Base-by-base conservation (phyloP, 2,113 vertebrate species). In the Phainopepla nitens region DNA sequence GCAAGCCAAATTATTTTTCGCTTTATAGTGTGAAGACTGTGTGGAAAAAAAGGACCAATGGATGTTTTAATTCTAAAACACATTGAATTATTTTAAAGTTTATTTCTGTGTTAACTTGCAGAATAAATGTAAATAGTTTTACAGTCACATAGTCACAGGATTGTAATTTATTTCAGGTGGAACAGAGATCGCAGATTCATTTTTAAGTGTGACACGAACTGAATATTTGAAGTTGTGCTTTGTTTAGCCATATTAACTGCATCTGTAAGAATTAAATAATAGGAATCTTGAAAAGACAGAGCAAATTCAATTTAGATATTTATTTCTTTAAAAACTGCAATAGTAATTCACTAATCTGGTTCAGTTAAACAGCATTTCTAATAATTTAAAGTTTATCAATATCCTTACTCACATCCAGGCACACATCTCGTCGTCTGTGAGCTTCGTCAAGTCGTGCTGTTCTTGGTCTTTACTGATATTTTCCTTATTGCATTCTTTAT, bases 121-220 rank as follows among this genome's bases (percentile, higher is more conserved):
- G 61, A 62, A 61, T 54, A 80, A 86, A 53, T 35, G 0, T 71
- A 16, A 35, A 11, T 21, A 56, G 33, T 72, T 87, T 72, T 29
- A 29, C 13, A 33, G 33, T 9, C 25, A 31, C 0, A 1, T 51
- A 23, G 10, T 49, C 0, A 2, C 41, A 64, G 45, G 27, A 60
- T 25, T 86, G 18, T 27, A 60, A 23, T 88, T 73, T 78, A 44
- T 77, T 79, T 82, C 61, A 25, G 9, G 18, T 22, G 23, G 50
- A 90, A 33, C 3, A 0, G 36, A 84, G 57, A 24, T 84, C 0
- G 0, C 15, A 47, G 44, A 57, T 82, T 64, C 2, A 18, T 31
- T 91, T 76, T 41, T 61, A 81, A 89, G 27, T 79, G 13, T 12
- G 61, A 17, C 10, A 44, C 21, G 57, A 21, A 41, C 6, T 11